Evolutionary conservation across 2,888 invertebrate species (phyloP), one percentile per base, ranked within the genome.

Genomic region (Heteromurus nitidus): DNA sequence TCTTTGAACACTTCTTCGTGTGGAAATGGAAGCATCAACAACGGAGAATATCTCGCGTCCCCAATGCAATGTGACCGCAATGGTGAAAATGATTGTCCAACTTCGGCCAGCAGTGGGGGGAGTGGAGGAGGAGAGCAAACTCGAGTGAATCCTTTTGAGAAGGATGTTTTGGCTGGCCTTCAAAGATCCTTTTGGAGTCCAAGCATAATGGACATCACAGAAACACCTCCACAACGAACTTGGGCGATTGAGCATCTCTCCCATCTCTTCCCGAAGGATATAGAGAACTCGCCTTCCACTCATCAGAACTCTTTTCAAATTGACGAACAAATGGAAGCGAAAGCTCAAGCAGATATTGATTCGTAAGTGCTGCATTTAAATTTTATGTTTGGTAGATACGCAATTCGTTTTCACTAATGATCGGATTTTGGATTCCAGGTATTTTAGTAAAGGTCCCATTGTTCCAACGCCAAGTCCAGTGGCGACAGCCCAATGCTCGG

Each of bases 321-420:
- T 1, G 80, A 80, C 55, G 28, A 47, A 7, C 80, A 80, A 7
- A 67, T 30, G 24, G 80, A 80, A 28, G 80, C 80, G 1, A 80
- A 80, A 28, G 80, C 80, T 5, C 80, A 80, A n/a, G 80, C 72
- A 1, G 80, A 80, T 20, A 80, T 80, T 60, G 80, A 80, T 28
- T 13, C 26, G 79, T 79, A 72, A 22, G 55, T n/a, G 5, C 18
- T 50, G 50, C 18, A 13, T 3, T 13, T 3, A 50, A 50, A 7
- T 5, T 50, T 50, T 50, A 50, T 18, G 3, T 7, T 18, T 18
- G 7, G 11, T 50, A 13, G 22, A n/a, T 13, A 50, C n/a, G n/a
- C 7, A 50, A 50, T 50, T 5, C 3, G 13, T 50, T 50, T n/a
- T n/a, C 18, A 7, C 50, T 11, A 18, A 7, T 50, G 3, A 13